A percentile compares a stretch with the other conserved stretches of the same genome.
Conservation (phyloP, 2,888 invertebrate genomes). For the Pseudococcus longispinus region DNA sequence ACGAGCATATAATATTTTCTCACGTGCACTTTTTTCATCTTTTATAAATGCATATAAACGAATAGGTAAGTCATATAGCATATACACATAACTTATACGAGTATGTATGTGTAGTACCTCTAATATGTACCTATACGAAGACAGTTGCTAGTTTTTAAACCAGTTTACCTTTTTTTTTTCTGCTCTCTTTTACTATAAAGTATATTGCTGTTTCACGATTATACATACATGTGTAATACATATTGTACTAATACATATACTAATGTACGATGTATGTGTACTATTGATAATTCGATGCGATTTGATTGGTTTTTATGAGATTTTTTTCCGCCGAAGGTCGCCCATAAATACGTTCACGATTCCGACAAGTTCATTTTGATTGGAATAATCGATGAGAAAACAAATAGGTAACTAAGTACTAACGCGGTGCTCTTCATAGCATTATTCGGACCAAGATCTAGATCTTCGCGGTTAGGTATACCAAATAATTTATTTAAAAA, state of each 20-base stretch:
- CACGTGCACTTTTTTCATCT: conserved; percentile 13
- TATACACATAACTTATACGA: neutral
- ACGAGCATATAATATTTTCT: conserved; percentile 11
- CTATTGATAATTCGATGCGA: neutral
- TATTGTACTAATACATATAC: neutral
- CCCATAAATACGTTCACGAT: neutral
- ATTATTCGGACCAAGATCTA: neutral
- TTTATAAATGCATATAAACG: conserved; percentile 2
- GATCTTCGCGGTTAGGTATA: neutral
- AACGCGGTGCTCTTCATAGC: neutral
- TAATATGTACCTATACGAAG: neutral
- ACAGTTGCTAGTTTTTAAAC: conserved; percentile 14
- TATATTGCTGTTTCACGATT: conserved; percentile 15
- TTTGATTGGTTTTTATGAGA: neutral
- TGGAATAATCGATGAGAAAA: neutral
- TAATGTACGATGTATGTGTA: neutral
- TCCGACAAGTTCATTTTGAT: neutral
- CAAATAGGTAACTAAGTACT: neutral
- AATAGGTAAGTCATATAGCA: neutral
- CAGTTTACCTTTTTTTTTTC: conserved; percentile 1
- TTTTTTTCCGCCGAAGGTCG: neutral
- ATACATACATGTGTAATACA: neutral
- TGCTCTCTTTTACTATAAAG: neutral
- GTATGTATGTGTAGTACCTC: too few relatives aligned
- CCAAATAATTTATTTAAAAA: neutral